A percentile compares a stretch with the other conserved stretches of the same genome.
Evolutionary conservation across 92 coral and sea anemone genomes (phyloP).

Genomic region (Porites rus): DNA sequence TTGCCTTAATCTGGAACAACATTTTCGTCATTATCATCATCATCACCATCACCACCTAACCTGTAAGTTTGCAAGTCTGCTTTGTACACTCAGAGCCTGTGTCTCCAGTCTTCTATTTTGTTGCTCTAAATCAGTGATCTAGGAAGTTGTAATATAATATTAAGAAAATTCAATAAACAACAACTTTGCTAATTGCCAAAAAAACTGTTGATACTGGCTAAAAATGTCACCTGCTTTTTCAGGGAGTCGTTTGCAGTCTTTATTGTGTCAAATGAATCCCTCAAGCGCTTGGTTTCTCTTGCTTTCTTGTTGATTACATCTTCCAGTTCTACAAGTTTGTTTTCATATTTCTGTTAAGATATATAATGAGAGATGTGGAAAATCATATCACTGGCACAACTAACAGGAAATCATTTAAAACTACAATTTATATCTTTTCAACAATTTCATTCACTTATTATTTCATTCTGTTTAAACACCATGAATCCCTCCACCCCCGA

Average conservation of each 20-base stretch:
- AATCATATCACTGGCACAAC: background rate
- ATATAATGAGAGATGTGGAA: background rate
- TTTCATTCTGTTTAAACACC: too few relatives aligned
- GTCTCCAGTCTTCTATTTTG: conserved; percentile 89
- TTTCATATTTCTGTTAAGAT: conserved; percentile 81
- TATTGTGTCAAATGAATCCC: conserved; percentile 94
- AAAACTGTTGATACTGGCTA: background rate
- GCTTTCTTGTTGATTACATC: conserved; percentile 84
- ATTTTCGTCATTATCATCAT: background rate
- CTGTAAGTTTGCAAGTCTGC: conserved; percentile 90
- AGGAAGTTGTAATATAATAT: background rate
- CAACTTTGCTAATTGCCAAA: too few relatives aligned
- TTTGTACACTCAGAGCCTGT: conserved; percentile 95
- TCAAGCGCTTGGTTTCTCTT: conserved; percentile 86
- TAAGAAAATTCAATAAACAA: too few relatives aligned
- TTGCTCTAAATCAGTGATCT: conserved; percentile 91
- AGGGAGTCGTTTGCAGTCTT: conserved; percentile 93
- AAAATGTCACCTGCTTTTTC: conserved; percentile 82
- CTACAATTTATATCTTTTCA: too few relatives aligned
- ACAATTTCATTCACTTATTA: too few relatives aligned
- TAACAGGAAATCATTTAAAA: background rate
- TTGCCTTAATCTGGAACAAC: background rate
- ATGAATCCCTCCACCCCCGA: too few relatives aligned
- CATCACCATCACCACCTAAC: conserved; percentile 23
- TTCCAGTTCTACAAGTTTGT: conserved; percentile 74